Percentiles rank a stretch among this genome's conserved stretches.
Conservation (phyloP, 2,113 vertebrate genomes). For the Colius striatus region DNA sequence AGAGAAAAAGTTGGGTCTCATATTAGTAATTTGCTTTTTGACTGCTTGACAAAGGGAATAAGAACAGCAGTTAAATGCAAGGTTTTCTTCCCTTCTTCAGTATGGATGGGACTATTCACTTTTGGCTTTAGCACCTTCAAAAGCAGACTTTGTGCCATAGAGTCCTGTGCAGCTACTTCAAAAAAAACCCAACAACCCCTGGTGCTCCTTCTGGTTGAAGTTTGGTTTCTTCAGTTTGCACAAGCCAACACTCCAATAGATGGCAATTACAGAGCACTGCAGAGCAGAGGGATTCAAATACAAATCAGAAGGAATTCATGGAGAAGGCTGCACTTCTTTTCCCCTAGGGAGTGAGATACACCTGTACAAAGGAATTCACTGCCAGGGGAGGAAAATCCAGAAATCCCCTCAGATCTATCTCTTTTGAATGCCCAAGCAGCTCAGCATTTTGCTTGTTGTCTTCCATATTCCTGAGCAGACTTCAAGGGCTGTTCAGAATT, state of each 20-base stretch:
- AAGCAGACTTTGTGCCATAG: background rate
- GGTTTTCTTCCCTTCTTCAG: background rate
- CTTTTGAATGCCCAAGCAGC: background rate
- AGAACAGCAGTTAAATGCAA: background rate
- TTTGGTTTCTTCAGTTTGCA: background rate
- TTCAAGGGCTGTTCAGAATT: background rate
- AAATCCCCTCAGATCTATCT: background rate
- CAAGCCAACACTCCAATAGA: background rate
- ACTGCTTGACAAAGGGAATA: conserved; percentile 1
- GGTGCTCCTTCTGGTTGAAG: background rate
- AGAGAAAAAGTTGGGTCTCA: conserved; percentile 68
- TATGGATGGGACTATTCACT: background rate
- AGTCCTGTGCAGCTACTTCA: background rate
- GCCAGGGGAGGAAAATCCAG: background rate
- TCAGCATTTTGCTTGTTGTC: background rate
- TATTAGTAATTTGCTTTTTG: conserved; percentile 29
- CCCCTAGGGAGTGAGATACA: background rate
- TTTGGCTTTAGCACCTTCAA: background rate
- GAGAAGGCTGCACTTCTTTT: background rate
- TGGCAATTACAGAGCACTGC: background rate
- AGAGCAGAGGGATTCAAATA: background rate
- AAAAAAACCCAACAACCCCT: background rate
- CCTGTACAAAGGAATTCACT: background rate
- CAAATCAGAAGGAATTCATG: background rate
- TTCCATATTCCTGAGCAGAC: background rate